Evolutionary conservation across 2,888 invertebrate genomes (phyloP), one percentile per base, ranked within the genome.

Genomic region (Strigamia crassipes): DNA sequence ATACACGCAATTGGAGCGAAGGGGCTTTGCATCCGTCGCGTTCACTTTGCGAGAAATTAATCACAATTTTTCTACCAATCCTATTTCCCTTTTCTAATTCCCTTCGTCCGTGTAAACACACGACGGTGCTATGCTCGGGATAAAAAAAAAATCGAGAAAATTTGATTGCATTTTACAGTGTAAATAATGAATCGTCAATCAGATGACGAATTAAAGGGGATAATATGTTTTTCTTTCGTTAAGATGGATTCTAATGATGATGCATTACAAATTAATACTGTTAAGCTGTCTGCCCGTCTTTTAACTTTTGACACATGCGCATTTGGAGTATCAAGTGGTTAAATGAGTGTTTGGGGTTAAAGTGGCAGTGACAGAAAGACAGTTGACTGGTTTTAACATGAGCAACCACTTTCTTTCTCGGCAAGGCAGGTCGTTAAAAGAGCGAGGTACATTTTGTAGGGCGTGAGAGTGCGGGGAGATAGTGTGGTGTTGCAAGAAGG

Each of bases 291-390:
- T 66, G 4, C 8, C 9, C 18, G 8, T 21, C n/a, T 21, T 66
- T 66, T 23, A 66, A 15, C 38, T 38, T 38, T 18, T 66, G 61
- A 66, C 18, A 66, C 12, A 13, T 1, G 18, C n/a, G 73, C 3
- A 73, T 56, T 1, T 3, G 73, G 73, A 73, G 31, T 13, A 31
- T 10, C 27, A 73, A 73, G 73, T 73, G 73, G 73, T 73, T 73
- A 73, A 73, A 73, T 73, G 73, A 73, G 73, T 73, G 73, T 73
- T 66, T 73, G 73, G 73, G 73, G 73, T 73, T 73, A 73, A 73
- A 73, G 31, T 73, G 73, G 73, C 73, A 73, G 73, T 73, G 73
- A 73, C 73, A 73, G 73, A 73, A 73, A 73, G 73, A 73, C 73
- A 73, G 73, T 73, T 73, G 73, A 73, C 23, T 73, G 73, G 73